Evolutionary conservation across 2,888 invertebrate genomes (phyloP).

Genomic region (Drosophila greeni): DNA sequence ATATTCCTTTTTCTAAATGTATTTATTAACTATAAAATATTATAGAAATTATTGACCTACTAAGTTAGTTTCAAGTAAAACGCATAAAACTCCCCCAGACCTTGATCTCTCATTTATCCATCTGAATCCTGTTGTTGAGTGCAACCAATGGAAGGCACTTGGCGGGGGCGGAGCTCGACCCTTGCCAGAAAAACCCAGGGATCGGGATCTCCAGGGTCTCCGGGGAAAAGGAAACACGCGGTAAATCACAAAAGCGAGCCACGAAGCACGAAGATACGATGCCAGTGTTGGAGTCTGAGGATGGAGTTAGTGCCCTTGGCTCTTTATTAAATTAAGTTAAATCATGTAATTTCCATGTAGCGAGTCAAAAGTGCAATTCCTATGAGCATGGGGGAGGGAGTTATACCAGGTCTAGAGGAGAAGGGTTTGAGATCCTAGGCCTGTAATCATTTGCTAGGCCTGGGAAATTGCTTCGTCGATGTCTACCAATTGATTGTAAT

Average conservation of each 20-base stretch:
- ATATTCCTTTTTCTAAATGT: not conserved
- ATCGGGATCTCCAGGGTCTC: too few relatives aligned
- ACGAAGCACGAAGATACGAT: constrained; percentile 51
- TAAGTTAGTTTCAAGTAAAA: not conserved
- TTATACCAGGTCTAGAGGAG: constrained; percentile 5
- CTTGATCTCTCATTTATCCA: constrained; percentile 13
- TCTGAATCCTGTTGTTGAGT: constrained; percentile 35
- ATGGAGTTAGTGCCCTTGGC: constrained; percentile 60
- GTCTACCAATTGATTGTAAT: constrained; percentile 65
- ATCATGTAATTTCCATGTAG: constrained; percentile 72
- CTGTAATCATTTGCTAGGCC: constrained; percentile 54
- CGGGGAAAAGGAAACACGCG: constrained; percentile 52
- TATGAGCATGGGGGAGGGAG: constrained; percentile 43
- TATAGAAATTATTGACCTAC: not conserved
- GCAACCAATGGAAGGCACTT: constrained; percentile 14
- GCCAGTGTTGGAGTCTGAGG: constrained; percentile 19
- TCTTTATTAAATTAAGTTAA: constrained; percentile 74
- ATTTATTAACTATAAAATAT: not conserved
- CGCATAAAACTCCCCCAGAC: not conserved
- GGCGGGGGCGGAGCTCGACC: constrained; percentile 32
- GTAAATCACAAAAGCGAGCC: constrained; percentile 70
- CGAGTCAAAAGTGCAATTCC: constrained; percentile 72
- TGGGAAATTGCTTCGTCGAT: constrained; percentile 55
- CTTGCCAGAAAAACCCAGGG: constrained; percentile 7
- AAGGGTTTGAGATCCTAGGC: constrained; percentile 8